phyloP scores from a whole-genome alignment of 2,797 vertebrate species.

The Poecilia gillii region DNA sequence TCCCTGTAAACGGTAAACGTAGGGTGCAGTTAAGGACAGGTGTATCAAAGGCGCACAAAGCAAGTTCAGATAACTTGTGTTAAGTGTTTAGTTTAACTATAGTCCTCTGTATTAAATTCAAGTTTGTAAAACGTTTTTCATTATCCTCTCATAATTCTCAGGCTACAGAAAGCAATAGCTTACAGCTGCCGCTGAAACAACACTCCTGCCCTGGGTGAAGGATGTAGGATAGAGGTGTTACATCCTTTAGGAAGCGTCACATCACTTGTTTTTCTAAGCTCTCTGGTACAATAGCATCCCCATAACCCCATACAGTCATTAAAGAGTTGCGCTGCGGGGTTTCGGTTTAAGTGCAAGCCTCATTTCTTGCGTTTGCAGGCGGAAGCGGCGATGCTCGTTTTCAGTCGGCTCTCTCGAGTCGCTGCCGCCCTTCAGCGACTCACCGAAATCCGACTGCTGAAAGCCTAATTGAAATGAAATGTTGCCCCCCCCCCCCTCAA shows the following conservation, averaged over 20 bases:
- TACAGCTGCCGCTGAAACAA: conserved; percentile 21
- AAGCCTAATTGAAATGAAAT: conserved; percentile 6
- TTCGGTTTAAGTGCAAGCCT: conserved; percentile 27
- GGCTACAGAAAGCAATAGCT: conserved; percentile 5
- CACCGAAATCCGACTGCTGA: conserved; percentile 16
- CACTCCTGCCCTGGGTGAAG: not conserved
- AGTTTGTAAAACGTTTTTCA: not conserved
- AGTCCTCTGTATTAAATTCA: not conserved
- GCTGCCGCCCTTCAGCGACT: conserved; percentile 2
- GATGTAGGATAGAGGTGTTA: conserved; percentile 35
- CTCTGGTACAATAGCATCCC: conserved; percentile 39
- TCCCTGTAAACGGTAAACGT: not conserved
- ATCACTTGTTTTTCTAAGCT: conserved; percentile 41
- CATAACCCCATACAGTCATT: conserved; percentile 34
- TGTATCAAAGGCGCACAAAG: not conserved
- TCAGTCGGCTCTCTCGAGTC: conserved; percentile 18
- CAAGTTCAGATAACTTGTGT: not conserved
- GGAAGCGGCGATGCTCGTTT: conserved; percentile 35
- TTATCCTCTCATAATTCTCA: not conserved
- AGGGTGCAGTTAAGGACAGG: not conserved
- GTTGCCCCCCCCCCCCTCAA: not conserved
- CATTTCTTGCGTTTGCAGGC: conserved; percentile 19
- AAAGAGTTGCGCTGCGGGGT: not conserved
- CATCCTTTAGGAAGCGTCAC: conserved; percentile 42
- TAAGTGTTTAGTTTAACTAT: not conserved